Conservation (phyloP, 2,113 vertebrate genomes). For the Micronycteris hirsuta region DNA sequence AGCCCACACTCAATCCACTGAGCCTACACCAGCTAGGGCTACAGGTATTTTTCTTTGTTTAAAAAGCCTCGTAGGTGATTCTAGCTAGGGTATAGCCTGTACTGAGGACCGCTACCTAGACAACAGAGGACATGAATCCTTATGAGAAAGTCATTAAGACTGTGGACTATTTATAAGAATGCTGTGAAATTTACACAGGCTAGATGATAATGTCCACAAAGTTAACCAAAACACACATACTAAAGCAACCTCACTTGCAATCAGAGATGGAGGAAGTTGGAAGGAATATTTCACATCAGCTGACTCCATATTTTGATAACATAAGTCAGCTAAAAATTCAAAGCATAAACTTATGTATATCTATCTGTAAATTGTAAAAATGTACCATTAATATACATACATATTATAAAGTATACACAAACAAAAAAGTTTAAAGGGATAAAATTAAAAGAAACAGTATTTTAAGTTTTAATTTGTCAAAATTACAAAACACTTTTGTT, state of each 20-base stretch:
- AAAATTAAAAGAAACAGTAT: background rate
- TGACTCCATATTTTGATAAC: background rate
- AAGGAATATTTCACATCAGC: background rate
- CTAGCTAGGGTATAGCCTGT: background rate
- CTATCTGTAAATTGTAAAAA: background rate
- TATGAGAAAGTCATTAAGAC: background rate
- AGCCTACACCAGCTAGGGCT: no score
- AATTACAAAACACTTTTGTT: background rate
- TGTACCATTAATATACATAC: background rate
- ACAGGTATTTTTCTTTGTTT: no score
- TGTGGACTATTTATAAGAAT: background rate
- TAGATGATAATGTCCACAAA: background rate
- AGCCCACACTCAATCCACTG: no score
- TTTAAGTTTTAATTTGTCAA: constrained; percentile 30
- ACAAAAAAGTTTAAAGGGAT: background rate
- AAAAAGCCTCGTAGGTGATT: background rate
- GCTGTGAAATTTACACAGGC: background rate
- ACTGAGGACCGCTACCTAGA: background rate
- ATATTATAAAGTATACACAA: background rate
- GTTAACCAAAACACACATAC: background rate
- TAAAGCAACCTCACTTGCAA: background rate
- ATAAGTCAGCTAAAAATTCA: background rate
- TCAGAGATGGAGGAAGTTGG: background rate
- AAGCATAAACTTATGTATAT: background rate
- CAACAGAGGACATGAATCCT: background rate